phyloP scores from a whole-genome alignment of 1,140 invertebrate genomes.

The Caerostris darwini region DNA sequence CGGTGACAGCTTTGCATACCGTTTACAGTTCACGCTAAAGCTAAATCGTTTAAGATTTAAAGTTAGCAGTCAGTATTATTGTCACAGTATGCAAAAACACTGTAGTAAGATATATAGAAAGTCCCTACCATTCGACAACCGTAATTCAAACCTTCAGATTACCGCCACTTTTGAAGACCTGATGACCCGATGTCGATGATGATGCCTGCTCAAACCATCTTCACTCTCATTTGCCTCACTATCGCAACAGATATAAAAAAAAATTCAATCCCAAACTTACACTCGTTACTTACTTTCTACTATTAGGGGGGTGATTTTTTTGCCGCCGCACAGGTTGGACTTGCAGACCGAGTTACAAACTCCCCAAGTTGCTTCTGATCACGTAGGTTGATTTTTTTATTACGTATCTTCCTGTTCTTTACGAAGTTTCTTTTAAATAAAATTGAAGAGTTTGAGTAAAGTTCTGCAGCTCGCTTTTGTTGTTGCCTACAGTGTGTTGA shows the following conservation, averaged over 20 bases:
- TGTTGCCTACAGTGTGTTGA: slow-evolving; percentile 61
- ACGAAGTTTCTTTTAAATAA: slow-evolving; percentile 73
- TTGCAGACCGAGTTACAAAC: slow-evolving; percentile 3
- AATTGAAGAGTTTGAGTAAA: slow-evolving; percentile 76
- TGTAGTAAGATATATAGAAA: background rate
- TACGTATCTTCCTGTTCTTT: slow-evolving; percentile 54
- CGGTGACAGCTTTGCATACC: too few species aligned
- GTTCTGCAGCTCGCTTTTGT: slow-evolving; percentile 33
- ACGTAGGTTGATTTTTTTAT: slow-evolving; percentile 66
- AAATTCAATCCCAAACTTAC: background rate
- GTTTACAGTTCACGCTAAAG: too few species aligned
- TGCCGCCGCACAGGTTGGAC: background rate
- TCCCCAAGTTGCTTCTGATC: slow-evolving; percentile 58
- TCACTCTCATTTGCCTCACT: slow-evolving; percentile 46
- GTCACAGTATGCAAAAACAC: background rate
- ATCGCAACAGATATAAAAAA: slow-evolving; percentile 19
- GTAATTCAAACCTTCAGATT: slow-evolving; percentile 67
- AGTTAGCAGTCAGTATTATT: too few species aligned
- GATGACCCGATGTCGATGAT: slow-evolving; percentile 62
- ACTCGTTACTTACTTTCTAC: slow-evolving; percentile 56
- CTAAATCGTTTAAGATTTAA: too few species aligned
- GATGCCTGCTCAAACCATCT: background rate
- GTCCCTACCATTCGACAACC: background rate
- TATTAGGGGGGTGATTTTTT: background rate
- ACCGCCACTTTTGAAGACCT: slow-evolving; percentile 53